Evolutionary conservation across 2,888 invertebrate genomes (phyloP).

Genomic region (Diplolepis rosae): DNA sequence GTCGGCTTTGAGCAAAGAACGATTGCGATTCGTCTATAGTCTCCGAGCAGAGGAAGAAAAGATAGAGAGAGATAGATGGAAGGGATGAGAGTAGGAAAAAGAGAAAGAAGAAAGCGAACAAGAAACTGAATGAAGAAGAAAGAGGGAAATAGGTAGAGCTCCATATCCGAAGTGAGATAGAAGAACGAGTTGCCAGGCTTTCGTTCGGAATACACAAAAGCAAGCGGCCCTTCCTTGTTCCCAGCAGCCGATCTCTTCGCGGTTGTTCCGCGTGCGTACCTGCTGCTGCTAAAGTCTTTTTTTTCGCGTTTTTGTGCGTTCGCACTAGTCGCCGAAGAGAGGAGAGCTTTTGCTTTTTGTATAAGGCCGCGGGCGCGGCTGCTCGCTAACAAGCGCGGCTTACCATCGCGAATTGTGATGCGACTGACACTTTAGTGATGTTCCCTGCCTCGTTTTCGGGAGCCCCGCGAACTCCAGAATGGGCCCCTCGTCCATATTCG

Average conservation of each 20-base stretch:
- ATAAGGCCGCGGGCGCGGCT: conserved; percentile 55
- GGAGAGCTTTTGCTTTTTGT: conserved; percentile 62
- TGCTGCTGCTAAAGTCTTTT: conserved; percentile 43
- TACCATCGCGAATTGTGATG: conserved; percentile 72
- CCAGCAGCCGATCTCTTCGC: conserved; percentile 40
- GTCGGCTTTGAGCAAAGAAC: conserved; percentile 65
- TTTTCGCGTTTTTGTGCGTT: conserved; percentile 48
- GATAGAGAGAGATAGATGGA: conserved; percentile 52
- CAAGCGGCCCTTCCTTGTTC: conserved; percentile 45
- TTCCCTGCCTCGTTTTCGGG: conserved; percentile 63
- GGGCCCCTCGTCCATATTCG: conserved; percentile 49
- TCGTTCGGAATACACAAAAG: conserved; percentile 45
- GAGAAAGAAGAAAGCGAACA: conserved; percentile 31
- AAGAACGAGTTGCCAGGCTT: conserved; percentile 44
- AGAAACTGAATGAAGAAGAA: conserved; percentile 29
- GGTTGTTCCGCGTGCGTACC: conserved; percentile 30
- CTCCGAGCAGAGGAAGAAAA: conserved; percentile 52
- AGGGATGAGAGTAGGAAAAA: conserved; percentile 36
- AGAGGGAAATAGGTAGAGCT: conserved; percentile 20
- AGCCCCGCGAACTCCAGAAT: conserved; percentile 47
- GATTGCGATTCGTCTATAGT: conserved; percentile 52
- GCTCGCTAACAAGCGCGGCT: conserved; percentile 70
- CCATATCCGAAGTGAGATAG: conserved; percentile 37
- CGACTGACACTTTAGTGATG: conserved; percentile 74
- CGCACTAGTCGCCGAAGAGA: conserved; percentile 51